Base-by-base conservation (phyloP, 2,888 invertebrate genomes). In the Campoletis raptor region DNA sequence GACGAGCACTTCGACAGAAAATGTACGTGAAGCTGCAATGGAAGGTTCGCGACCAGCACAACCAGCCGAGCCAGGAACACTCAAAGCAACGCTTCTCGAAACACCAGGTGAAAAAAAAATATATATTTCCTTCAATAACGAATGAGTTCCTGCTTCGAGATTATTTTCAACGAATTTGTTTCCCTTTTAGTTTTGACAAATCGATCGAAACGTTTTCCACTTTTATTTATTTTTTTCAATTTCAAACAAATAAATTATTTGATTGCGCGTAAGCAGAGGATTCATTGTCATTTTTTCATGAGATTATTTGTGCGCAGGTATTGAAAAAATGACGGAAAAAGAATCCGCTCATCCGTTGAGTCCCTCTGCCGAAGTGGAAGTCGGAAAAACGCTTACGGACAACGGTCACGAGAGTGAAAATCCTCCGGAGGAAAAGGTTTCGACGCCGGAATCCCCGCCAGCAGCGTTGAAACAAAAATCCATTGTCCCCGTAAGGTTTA, bases 251-350 rank as follows among this genome's bases (percentile, higher is more conserved):
- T 9, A 54, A 54, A 21, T 21, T 9, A 24, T 24, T 57, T 9
- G 10, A 10, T 54, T 10, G n/a, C 24, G 10, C 57, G 24, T 8
- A 57, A 24, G 3, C n/a, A 9, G 21, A 21, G n/a, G 15, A 57
- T 30, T 12, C 18, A 15, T 24, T 12, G 2, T 1, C 21, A 12
- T 12, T 57, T 57, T 5, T 57, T 24, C 0, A 57, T 12, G 12
- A 57, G 36, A 2, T 74, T 21, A 36, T 30, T 36, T 18, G 24
- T 52, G 15, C 42, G 21, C 42, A 96, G 97, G 97, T 24, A 97
- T 98, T 89, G 97, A 97, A 78, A 97, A 97, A 89, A 99, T 99
- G 98, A 99, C 99, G 6, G 99, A 99, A 94, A 96, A 97, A 83
- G 98, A 98, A 93, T 98, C 98, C 0, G 99, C 99, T 0, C 98